Conservation (phyloP, 2,888 invertebrate genomes). For the Acronicta alni region DNA sequence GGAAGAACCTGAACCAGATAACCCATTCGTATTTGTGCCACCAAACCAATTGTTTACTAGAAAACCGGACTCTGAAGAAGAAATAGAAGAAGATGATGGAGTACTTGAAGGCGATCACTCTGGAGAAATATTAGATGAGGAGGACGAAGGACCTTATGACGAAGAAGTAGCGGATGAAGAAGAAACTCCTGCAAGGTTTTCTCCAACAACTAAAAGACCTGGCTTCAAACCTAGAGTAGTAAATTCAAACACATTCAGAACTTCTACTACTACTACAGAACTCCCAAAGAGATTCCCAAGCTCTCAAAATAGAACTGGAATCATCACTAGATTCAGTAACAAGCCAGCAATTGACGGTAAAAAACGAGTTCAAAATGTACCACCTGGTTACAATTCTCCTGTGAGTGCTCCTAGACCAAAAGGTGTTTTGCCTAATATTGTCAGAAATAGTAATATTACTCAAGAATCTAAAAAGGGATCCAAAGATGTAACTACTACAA, state of each 20-base stretch:
- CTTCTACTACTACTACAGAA: slow-evolving; percentile 81
- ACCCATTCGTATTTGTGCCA: slow-evolving; percentile 81
- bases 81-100: slow-evolving; percentile 61
- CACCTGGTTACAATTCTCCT: slow-evolving; percentile 75
- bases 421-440: slow-evolving; percentile 18
- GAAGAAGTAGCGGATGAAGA: slow-evolving; percentile 69
- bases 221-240: slow-evolving; percentile 76
- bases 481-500: slow-evolving; percentile 65
- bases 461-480: slow-evolving; percentile 61
- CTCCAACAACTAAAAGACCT: slow-evolving; percentile 73
- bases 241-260: slow-evolving; percentile 83
- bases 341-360: slow-evolving; percentile 73
- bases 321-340: slow-evolving; percentile 73
- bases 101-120: slow-evolving; percentile 45
- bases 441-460: slow-evolving; percentile 56
- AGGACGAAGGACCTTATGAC: slow-evolving; percentile 64
- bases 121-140: slow-evolving; percentile 65
- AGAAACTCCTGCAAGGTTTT: slow-evolving; percentile 59
- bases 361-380: slow-evolving; percentile 83
- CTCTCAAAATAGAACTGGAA: slow-evolving; percentile 74
- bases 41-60: slow-evolving; percentile 81
- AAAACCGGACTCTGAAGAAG: slow-evolving; percentile 71
- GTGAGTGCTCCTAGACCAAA: slow-evolving; percentile 46
- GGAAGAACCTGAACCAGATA: slow-evolving; percentile 71
- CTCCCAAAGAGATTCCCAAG: slow-evolving; percentile 69